phyloP scores from a whole-genome alignment of 2,888 invertebrate genomes.

The Euclidia mi region DNA sequence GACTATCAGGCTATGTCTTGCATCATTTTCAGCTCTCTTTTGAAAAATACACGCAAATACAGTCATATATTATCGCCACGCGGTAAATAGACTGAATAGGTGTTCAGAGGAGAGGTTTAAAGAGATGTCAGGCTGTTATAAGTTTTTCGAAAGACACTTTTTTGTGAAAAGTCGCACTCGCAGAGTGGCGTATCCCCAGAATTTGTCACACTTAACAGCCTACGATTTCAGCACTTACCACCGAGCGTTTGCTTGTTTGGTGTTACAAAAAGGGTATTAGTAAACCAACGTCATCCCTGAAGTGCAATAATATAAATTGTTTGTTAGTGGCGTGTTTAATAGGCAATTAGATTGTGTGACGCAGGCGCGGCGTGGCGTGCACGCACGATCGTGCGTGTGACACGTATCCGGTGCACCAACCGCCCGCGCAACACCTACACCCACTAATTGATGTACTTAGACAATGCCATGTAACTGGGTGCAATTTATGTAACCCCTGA shows the following conservation, averaged over 20 bases:
- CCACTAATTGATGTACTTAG: conserved; percentile 50
- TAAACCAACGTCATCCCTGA: conserved; percentile 53
- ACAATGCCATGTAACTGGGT: conserved; percentile 44
- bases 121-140: too few relatives aligned
- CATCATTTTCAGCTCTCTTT: too few relatives aligned
- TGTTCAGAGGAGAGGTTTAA: too few relatives aligned
- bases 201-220: too few relatives aligned
- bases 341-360: conserved; percentile 75
- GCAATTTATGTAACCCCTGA: conserved; percentile 47
- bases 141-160: too few relatives aligned
- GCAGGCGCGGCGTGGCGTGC: conserved; percentile 61
- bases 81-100: too few relatives aligned
- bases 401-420: conserved; percentile 46
- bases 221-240: background rate
- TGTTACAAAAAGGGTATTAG: too few relatives aligned
- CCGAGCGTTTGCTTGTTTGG: conserved; percentile 14
- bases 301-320: conserved; percentile 52
- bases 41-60: too few relatives aligned
- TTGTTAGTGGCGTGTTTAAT: conserved; percentile 60
- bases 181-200: too few relatives aligned
- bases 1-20: too few relatives aligned
- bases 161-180: too few relatives aligned
- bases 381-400: conserved; percentile 67
- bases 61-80: too few relatives aligned
- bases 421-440: background rate